These are phyloP conservation scores for Heliconius congener DNA, from an alignment of 1,140 invertebrate species.

Conservation along the genomic window DNA sequence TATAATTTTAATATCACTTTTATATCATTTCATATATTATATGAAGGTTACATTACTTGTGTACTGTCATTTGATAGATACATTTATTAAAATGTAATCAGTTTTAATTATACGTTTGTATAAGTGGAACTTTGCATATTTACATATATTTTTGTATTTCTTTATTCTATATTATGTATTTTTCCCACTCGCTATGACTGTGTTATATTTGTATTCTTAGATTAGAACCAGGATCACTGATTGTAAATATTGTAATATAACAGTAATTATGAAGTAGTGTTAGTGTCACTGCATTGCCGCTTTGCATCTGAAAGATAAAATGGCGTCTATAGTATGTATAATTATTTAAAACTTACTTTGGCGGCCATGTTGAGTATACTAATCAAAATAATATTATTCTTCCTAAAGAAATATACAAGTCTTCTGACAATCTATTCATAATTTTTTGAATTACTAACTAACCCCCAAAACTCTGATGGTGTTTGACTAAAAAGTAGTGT, in stretches of 20 bases:
- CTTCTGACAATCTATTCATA: background rate
- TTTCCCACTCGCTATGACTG: background rate
- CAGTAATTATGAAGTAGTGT: background rate
- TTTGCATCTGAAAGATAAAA: background rate
- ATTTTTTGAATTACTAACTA: background rate
- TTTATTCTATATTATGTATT: background rate
- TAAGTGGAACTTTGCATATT: background rate
- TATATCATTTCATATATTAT: background rate
- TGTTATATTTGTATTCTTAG: background rate
- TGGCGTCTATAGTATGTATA: background rate
- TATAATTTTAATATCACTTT: background rate
- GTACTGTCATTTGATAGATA: background rate
- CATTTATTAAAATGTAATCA: background rate
- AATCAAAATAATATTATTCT: background rate
- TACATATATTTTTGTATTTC: background rate
- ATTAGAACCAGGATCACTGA: background rate
- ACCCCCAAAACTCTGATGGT: too few relatives aligned
- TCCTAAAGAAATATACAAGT: background rate
- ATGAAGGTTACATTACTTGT: background rate
- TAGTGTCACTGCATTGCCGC: background rate
- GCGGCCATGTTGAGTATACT: background rate
- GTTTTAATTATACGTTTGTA: background rate
- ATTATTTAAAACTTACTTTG: background rate
- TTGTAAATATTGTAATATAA: constrained; percentile 10
- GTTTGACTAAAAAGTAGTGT: too few relatives aligned